Evolutionary conservation across 2,113 vertebrate species (phyloP), one percentile per base, ranked within the genome.

Genomic region (Periophthalmus modestus): DNA sequence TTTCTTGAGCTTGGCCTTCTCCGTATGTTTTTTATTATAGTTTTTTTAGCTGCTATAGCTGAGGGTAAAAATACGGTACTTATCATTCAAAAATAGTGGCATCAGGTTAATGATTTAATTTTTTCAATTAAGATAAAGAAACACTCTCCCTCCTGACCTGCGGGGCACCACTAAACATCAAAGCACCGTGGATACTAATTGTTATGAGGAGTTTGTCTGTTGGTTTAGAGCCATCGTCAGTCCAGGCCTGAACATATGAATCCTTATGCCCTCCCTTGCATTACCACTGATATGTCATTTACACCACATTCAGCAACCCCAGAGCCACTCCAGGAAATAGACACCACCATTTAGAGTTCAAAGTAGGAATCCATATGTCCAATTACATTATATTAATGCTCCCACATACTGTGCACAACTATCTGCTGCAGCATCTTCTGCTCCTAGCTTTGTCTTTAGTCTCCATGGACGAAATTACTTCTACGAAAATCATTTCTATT

Each of bases 91-190:
- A 89, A 86, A 87, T 77, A 77, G 87, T 87, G 78, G 83, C 87
- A 86, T 94, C 91, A 91, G 89, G 92, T 94, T 93, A 93, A 93
- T 93, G 89, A 92, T 92, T 93, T 90, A 73, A 88, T 91, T 93
- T 93, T 94, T 93, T 90, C 88, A 93, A 93, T 94, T 93, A 92
- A 93, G 92, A 94, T 93, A 93, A 93, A 93, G 90, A 71, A 82
- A 71, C 85, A 82, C 84, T 87, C 80, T 82, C 78, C 89, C 79
- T 85, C 70, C 81, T 91, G 91, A 93, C 91, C 92, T 88, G 87
- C 82, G 24, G 92, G 92, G 82, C 89, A 74, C 73, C 84, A 12
- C 77, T 63, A 59, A 66, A 92, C 92, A 92, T 94, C 93, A 94
- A 93, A 94, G 91, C 76, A 4, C 63, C 78, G 2, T 66, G 43